These are phyloP conservation scores for Macaria liturata DNA, from an alignment of 2,888 invertebrate species.

Conservation along the genomic window DNA sequence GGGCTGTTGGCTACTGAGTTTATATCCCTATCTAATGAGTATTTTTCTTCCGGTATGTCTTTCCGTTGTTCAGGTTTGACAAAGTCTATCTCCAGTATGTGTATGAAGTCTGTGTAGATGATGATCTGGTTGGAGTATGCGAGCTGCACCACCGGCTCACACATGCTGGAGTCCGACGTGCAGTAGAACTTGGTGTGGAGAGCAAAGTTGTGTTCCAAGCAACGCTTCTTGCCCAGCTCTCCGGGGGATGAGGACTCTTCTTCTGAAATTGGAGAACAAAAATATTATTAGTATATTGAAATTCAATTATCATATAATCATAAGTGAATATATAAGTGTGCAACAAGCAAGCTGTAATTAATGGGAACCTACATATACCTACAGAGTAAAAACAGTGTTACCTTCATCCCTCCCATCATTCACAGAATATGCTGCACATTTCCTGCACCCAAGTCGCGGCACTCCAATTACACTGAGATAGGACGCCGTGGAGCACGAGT, in stretches of 20 bases:
- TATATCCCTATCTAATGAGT: slow-evolving; percentile 60
- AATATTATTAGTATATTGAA: too few species aligned
- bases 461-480: slow-evolving; percentile 82
- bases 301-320: too few species aligned
- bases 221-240: slow-evolving; percentile 81
- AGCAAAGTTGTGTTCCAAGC: slow-evolving; percentile 94
- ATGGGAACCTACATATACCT: too few species aligned
- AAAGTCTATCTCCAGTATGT: slow-evolving; percentile 87
- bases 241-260: neutral
- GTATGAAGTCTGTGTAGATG: slow-evolving; percentile 93
- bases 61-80: slow-evolving; percentile 67
- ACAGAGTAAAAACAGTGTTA: too few species aligned
- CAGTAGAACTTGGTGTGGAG: slow-evolving; percentile 96
- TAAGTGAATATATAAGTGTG: too few species aligned
- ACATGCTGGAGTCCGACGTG: slow-evolving; percentile 92
- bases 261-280: slow-evolving; percentile 10
- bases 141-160: slow-evolving; percentile 87
- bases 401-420: slow-evolving; percentile 79
- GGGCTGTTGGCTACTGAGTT: slow-evolving; percentile 63
- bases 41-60: slow-evolving; percentile 63
- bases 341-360: too few species aligned
- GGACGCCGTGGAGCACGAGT: slow-evolving; percentile 76
- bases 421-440: slow-evolving; percentile 81
- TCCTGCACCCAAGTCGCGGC: slow-evolving; percentile 85
- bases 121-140: slow-evolving; percentile 89